phyloP scores from a whole-genome alignment of 2,113 vertebrate genomes.

The Peromyscus polionotus region DNA sequence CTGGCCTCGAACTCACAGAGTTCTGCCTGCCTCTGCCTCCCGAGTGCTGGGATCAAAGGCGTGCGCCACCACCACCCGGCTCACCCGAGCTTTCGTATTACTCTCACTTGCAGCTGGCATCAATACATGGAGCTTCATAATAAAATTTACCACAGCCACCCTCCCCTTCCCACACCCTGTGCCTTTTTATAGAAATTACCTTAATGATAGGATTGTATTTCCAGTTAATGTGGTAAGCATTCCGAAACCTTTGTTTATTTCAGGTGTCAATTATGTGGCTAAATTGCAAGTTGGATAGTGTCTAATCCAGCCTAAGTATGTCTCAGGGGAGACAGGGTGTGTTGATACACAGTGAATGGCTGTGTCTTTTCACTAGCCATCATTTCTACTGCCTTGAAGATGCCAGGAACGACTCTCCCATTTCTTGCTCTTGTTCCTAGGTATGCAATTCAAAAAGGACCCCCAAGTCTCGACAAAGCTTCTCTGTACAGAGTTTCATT shows the following conservation, averaged over 20 bases:
- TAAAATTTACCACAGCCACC: background rate
- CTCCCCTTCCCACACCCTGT: background rate
- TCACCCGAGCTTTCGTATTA: constrained; percentile 54
- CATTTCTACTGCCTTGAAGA: background rate
- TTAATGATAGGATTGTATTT: constrained; percentile 68
- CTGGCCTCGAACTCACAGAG: too few relatives aligned
- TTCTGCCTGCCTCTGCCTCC: too few relatives aligned
- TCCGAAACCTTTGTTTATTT: constrained; percentile 71
- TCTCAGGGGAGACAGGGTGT: background rate
- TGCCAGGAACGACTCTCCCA: background rate
- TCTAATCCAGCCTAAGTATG: background rate
- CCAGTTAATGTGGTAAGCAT: constrained; percentile 36
- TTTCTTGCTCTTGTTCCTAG: background rate
- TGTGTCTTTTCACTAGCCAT: background rate
- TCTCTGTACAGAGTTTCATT: constrained; percentile 29
- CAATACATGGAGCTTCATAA: background rate
- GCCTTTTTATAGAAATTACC: constrained; percentile 73
- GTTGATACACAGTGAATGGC: background rate
- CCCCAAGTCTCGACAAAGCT: background rate
- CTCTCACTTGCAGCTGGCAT: constrained; percentile 52
- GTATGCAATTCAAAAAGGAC: constrained; percentile 26
- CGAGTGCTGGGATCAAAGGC: too few relatives aligned
- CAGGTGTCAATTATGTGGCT: constrained; percentile 55
- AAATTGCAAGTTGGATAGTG: background rate
- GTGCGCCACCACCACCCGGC: too few relatives aligned